Evolutionary conservation across 2,113 vertebrate genomes (phyloP).

Genomic region (Cyprinodon tularosa): DNA sequence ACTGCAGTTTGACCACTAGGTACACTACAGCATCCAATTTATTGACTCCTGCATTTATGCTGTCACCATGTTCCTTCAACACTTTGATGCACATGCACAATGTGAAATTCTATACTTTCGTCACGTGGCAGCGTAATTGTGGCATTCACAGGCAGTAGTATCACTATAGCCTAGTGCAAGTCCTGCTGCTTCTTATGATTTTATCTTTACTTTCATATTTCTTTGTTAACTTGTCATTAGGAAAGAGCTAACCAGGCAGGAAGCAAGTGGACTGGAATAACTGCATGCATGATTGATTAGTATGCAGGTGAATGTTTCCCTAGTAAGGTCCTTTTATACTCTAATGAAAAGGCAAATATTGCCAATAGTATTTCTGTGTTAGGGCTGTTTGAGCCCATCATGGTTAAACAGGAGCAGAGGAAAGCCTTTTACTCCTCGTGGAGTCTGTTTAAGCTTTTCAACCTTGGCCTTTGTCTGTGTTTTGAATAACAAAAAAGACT

Average conservation of each 20-base stretch:
- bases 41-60: too few species aligned
- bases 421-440: conserved; percentile 24
- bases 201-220: too few species aligned
- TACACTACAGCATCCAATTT: too few species aligned
- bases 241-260: neutral
- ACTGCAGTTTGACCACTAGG: too few species aligned
- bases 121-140: too few species aligned
- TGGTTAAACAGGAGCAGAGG: conserved; percentile 39
- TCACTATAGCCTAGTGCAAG: too few species aligned
- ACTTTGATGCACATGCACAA: too few species aligned
- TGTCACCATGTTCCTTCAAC: too few species aligned
- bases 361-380: conserved; percentile 2
- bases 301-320: conserved; percentile 1
- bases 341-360: neutral
- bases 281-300: conserved; percentile 22
- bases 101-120: too few species aligned
- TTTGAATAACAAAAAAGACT: conserved; percentile 50
- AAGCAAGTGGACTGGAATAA: conserved; percentile 14
- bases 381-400: conserved; percentile 17
- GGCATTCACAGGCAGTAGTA: too few species aligned
- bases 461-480: conserved; percentile 47
- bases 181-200: too few species aligned
- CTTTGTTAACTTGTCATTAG: too few species aligned
- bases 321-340: conserved; percentile 6
- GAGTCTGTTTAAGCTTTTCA: conserved; percentile 16